Conservation (phyloP, 2,113 vertebrate species). For the Podocnemis expansa region DNA sequence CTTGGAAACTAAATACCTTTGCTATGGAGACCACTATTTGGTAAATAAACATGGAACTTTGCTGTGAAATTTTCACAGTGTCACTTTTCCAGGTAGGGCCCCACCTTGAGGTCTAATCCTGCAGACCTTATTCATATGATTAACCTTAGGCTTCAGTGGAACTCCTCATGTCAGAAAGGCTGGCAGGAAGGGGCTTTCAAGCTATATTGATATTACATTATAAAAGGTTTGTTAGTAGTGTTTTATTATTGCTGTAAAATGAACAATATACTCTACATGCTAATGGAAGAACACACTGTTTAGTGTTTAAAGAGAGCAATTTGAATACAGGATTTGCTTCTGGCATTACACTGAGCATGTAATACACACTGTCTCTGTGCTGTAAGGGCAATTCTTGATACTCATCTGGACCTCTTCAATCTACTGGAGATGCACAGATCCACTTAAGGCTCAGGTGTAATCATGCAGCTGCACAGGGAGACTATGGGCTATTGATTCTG, state of each 20-base stretch:
- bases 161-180: neutral
- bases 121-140: neutral
- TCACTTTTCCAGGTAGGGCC: neutral
- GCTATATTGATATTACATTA: neutral
- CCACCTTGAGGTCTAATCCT: neutral
- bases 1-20: neutral
- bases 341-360: neutral
- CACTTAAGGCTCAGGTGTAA: neutral
- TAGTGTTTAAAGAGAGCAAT: neutral
- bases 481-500: constrained; percentile 35
- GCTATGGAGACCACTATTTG: neutral
- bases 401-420: neutral
- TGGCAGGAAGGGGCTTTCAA: neutral
- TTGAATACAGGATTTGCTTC: constrained; percentile 35
- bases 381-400: neutral
- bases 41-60: accelerated
- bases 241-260: neutral
- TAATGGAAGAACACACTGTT: neutral
- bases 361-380: neutral
- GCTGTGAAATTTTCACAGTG: neutral
- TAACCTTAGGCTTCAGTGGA: neutral
- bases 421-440: neutral
- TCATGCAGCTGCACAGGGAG: neutral
- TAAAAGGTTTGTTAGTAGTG: neutral
- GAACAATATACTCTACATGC: neutral